These are phyloP conservation scores for Rhagophthalmus giganteus DNA, from an alignment of 2,888 invertebrate genomes.

Conservation along the genomic window DNA sequence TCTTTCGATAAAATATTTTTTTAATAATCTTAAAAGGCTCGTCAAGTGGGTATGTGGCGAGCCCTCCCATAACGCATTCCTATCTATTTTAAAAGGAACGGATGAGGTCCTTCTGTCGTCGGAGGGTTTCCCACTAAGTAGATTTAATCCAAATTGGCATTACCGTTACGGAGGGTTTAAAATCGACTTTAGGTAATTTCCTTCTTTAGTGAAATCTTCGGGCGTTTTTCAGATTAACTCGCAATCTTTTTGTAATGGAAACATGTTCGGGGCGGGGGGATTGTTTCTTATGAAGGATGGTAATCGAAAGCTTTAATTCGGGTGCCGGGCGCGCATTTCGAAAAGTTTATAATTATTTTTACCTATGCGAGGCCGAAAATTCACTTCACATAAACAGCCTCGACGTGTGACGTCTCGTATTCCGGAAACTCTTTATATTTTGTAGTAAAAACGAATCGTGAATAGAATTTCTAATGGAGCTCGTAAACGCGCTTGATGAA, in stretches of 20 bases:
- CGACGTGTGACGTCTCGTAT: too few species aligned
- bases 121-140: constrained; percentile 15
- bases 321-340: too few species aligned
- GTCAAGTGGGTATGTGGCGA: not conserved
- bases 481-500: not conserved
- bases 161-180: constrained; percentile 20
- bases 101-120: constrained; percentile 1
- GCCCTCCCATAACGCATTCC: too few species aligned
- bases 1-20: not conserved
- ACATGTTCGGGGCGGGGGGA: constrained; percentile 9
- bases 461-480: constrained; percentile 6
- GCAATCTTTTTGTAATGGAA: constrained; percentile 11
- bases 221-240: constrained; percentile 15
- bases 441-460: not conserved
- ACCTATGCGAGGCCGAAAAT: too few species aligned
- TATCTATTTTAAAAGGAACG: too few species aligned
- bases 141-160: constrained; percentile 31
- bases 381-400: too few species aligned
- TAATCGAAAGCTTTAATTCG: not conserved
- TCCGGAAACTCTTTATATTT: not conserved
- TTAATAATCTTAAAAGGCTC: not conserved
- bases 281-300: constrained; percentile 7
- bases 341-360: too few species aligned
- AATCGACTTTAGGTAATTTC: constrained; percentile 27
- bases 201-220: constrained; percentile 16